These are phyloP conservation scores for Papilio glaucus DNA, from an alignment of 1,140 invertebrate species.

Conservation along the genomic window DNA sequence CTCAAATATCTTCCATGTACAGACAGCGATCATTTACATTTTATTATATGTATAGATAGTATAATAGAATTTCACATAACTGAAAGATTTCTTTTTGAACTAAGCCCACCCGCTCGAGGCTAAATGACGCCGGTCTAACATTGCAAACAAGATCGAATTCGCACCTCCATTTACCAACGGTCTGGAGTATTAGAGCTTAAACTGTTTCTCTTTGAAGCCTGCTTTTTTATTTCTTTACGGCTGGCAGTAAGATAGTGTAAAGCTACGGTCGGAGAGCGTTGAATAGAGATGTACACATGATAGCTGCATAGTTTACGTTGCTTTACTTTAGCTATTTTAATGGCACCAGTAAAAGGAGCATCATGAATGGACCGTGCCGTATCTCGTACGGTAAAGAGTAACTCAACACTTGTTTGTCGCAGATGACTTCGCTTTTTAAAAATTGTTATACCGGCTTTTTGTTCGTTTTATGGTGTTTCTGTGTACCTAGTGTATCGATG, in stretches of 20 bases:
- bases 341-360: constrained; percentile 61
- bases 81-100: background rate
- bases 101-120: background rate
- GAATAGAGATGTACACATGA: constrained; percentile 79
- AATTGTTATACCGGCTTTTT: background rate
- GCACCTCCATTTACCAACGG: constrained; percentile 51
- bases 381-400: constrained; percentile 55
- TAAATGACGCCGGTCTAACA: constrained; percentile 16
- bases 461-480: background rate
- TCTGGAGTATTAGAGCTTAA: constrained; percentile 52
- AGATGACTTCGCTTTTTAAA: constrained; percentile 36
- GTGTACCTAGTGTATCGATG: too few species aligned
- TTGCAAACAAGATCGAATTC: constrained; percentile 54
- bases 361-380: constrained; percentile 60
- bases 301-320: constrained; percentile 74
- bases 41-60: background rate
- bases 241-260: constrained; percentile 32
- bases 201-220: constrained; percentile 55
- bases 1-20: too few species aligned
- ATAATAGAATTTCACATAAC: background rate
- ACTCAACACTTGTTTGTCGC: constrained; percentile 40
- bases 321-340: constrained; percentile 77
- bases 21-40: background rate
- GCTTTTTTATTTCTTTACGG: constrained; percentile 48
- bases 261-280: constrained; percentile 37